Conservation (phyloP, 2,113 vertebrate species). For the Rhynchopsitta pachyrhyncha region DNA sequence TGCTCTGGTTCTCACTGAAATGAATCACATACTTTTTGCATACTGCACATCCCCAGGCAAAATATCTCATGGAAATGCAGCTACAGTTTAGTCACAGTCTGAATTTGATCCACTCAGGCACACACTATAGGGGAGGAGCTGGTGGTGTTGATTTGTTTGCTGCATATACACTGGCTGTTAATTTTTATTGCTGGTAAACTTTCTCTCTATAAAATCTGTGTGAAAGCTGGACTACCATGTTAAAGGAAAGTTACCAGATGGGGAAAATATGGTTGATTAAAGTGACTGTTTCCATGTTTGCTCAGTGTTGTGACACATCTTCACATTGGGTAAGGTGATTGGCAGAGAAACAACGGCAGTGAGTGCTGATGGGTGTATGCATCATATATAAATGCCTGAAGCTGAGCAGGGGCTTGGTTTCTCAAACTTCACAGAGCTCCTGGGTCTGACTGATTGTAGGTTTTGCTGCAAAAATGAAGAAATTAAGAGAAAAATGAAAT, state of each 20-base stretch:
- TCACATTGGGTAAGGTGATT: constrained; percentile 51
- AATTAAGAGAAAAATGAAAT: neutral
- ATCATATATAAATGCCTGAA: constrained; percentile 32
- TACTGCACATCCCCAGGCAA: constrained; percentile 41
- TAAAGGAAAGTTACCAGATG: constrained; percentile 60
- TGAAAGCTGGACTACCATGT: constrained; percentile 25
- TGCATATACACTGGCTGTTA: constrained; percentile 10
- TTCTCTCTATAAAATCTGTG: constrained; percentile 29
- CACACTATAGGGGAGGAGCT: neutral
- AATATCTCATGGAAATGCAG: constrained; percentile 37
- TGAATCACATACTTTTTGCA: constrained; percentile 25
- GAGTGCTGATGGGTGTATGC: constrained; percentile 21
- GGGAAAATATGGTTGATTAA: constrained; percentile 55
- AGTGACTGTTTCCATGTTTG: constrained; percentile 44
- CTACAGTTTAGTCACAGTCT: constrained; percentile 43
- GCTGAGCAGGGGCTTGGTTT: neutral
- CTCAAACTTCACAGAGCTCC: constrained; percentile 14
- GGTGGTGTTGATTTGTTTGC: constrained; percentile 23
- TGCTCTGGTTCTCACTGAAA: constrained; percentile 18
- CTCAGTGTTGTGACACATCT: constrained; percentile 60
- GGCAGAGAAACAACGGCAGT: constrained; percentile 52
- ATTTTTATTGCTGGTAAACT: constrained; percentile 58
- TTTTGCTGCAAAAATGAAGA: constrained; percentile 25
- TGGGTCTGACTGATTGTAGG: constrained; percentile 22
- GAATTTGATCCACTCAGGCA: constrained; percentile 41